Percentiles rank a stretch among this genome's conserved stretches.
Conservation (phyloP, 2,113 vertebrate species). For the Dicerorhinus sumatrensis region DNA sequence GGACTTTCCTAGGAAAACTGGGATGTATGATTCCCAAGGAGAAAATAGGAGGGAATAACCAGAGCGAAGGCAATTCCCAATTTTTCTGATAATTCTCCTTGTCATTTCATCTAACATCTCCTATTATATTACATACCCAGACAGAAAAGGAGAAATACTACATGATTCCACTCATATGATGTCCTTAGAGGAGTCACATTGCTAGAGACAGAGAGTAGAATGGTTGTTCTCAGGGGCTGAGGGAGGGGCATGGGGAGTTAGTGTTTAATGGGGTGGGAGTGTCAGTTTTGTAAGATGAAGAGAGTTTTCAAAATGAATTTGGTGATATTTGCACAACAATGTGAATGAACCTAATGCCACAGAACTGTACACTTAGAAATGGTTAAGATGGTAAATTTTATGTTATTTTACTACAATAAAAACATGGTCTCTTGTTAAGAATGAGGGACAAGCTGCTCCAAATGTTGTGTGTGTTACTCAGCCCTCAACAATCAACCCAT, state of each 20-base stretch:
- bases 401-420: not conserved
- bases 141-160: not conserved
- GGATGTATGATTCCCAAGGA: not conserved
- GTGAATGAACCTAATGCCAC: not conserved
- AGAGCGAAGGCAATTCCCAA: not conserved
- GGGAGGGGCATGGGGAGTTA: not conserved
- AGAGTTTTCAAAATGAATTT: rapidly evolving
- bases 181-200: not conserved
- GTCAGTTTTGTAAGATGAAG: not conserved
- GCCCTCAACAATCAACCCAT: not conserved
- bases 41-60: not conserved
- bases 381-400: not conserved
- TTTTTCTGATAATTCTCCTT: not conserved
- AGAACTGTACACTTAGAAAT: not conserved
- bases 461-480: not conserved
- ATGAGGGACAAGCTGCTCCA: not conserved
- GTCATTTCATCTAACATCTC: not conserved
- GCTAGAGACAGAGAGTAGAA: not conserved
- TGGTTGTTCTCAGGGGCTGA: not conserved
- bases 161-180: not conserved
- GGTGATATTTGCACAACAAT: not conserved
- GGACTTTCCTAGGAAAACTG: not conserved
- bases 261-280: not conserved
- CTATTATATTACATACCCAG: not conserved
- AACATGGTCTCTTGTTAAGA: not conserved